phyloP scores from a whole-genome alignment of 2,113 vertebrate species.

The Zosterops hypoxanthus region DNA sequence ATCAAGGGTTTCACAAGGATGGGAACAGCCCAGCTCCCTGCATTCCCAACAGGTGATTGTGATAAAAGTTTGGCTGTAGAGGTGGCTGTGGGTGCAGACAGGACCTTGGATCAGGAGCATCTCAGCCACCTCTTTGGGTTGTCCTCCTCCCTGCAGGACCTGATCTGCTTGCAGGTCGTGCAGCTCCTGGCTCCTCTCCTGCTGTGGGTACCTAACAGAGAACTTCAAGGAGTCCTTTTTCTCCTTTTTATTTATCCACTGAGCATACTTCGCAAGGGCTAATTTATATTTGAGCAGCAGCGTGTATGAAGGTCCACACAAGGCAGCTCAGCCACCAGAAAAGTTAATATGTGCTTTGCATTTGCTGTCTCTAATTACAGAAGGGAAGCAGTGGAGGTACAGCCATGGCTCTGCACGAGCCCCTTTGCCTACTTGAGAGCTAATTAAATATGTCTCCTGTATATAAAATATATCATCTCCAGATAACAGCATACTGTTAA shows the following conservation, averaged over 20 bases:
- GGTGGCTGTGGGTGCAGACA: neutral
- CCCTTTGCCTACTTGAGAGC: slow-evolving; percentile 77
- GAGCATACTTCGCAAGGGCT: neutral
- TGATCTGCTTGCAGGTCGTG: rapidly evolving
- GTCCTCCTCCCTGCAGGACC: neutral
- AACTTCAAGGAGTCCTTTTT: neutral
- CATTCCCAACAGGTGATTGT: neutral
- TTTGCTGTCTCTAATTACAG: slow-evolving; percentile 58
- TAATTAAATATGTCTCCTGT: slow-evolving; percentile 84
- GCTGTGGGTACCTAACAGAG: neutral
- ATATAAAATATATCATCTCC: slow-evolving; percentile 84
- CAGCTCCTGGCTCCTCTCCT: neutral
- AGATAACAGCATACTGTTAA: slow-evolving; percentile 81
- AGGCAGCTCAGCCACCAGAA: slow-evolving; percentile 51
- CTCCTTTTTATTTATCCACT: slow-evolving; percentile 24
- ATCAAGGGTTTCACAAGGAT: neutral
- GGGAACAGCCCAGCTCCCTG: neutral
- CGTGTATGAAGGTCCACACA: neutral
- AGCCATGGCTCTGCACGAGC: slow-evolving; percentile 62
- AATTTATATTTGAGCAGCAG: slow-evolving; percentile 53
- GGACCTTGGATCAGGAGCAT: neutral
- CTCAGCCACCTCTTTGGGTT: neutral
- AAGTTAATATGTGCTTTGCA: slow-evolving; percentile 66
- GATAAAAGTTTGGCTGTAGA: neutral
- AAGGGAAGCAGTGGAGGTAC: slow-evolving; percentile 36